These are phyloP conservation scores for Sebastes iracundus DNA, from an alignment of 2,797 vertebrate genomes.

Conservation along the genomic window DNA sequence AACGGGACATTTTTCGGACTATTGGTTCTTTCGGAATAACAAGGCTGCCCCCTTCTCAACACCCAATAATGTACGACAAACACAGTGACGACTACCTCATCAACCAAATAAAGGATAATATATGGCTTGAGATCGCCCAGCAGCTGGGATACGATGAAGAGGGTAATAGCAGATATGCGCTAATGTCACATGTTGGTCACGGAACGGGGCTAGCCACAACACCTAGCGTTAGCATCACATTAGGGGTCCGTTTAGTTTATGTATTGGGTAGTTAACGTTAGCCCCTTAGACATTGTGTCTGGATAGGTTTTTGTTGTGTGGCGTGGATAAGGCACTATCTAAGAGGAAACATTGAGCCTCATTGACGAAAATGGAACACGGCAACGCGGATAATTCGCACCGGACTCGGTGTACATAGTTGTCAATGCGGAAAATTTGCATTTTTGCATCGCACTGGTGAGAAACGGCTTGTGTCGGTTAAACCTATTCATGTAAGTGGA, in stretches of 20 bases:
- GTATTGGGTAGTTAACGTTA: too few relatives aligned
- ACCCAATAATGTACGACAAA: background rate
- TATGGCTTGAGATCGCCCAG: background rate
- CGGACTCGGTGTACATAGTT: too few relatives aligned
- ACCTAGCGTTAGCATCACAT: too few relatives aligned
- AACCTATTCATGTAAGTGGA: background rate
- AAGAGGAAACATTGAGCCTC: background rate
- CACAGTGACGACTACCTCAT: background rate
- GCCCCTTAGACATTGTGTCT: too few relatives aligned
- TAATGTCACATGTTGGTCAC: background rate
- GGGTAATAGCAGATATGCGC: background rate
- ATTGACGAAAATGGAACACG: background rate
- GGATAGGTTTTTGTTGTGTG: too few relatives aligned
- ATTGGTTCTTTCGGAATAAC: background rate
- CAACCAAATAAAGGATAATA: background rate
- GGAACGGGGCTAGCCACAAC: too few relatives aligned
- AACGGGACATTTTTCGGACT: background rate
- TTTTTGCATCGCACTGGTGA: background rate
- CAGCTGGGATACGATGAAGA: background rate
- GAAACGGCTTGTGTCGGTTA: background rate
- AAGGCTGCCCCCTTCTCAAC: background rate
- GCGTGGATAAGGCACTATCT: background rate
- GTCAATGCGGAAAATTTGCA: too few relatives aligned
- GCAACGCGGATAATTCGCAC: background rate
- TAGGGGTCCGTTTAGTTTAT: too few relatives aligned